Evolutionary conservation across 37 sponge, comb jelly and placozoan species (phyloP).

Genomic region (Aplysina aerophoba): DNA sequence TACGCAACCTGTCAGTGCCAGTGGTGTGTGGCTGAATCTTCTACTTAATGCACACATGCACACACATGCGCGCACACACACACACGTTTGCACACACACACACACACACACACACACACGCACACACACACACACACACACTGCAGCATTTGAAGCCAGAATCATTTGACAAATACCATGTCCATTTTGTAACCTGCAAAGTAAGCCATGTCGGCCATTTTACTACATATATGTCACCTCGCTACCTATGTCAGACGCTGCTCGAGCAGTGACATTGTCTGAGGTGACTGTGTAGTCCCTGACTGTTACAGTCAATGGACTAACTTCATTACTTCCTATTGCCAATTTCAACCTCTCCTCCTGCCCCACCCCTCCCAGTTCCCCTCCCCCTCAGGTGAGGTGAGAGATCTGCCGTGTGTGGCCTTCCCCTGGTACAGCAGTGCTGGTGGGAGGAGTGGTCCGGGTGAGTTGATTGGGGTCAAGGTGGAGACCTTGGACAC

Average conservation of each 20-base stretch:
- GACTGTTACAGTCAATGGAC: background rate
- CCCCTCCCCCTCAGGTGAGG: constrained; percentile 11
- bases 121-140: no score
- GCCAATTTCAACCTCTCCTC: background rate
- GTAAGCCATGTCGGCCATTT: background rate
- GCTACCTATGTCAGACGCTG: no score
- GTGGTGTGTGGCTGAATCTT: background rate
- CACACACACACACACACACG: constrained; percentile 24
- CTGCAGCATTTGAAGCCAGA: background rate
- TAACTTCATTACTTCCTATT: background rate
- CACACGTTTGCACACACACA: background rate
- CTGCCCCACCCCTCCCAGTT: constrained; percentile 36
- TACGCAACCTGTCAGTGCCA: no score
- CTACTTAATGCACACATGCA: constrained; percentile 3
- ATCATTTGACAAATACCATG: constrained; percentile 7
- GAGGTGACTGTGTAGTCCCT: background rate
- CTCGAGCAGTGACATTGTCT: no score
- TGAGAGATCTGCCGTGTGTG: constrained; percentile 32
- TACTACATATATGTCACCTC: no score
- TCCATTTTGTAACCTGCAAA: background rate
- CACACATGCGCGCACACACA: constrained; percentile 17
- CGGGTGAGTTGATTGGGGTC: constrained; percentile 9
- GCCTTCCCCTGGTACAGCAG: constrained; percentile 39
- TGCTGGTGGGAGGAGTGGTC: background rate
- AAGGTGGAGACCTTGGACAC: constrained; percentile 50